Percentiles rank a stretch among this genome's conserved stretches.
Conservation (phyloP, 1,140 invertebrate species). For the Calliphora vicina region DNA sequence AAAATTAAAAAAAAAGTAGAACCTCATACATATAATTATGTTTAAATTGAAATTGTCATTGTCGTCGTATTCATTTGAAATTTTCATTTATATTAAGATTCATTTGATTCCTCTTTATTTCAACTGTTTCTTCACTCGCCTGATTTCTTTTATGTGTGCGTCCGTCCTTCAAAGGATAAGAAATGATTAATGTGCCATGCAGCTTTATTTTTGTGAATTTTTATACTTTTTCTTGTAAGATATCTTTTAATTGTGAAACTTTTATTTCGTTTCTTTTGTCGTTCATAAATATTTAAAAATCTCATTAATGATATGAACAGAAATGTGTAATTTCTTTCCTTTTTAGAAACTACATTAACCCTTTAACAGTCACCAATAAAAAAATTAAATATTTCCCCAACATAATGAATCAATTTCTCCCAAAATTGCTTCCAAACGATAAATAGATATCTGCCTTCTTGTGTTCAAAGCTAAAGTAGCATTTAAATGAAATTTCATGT, state of each 20-base stretch:
- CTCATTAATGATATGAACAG: conserved; percentile 5
- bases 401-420: background rate
- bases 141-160: background rate
- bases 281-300: conserved; percentile 36
- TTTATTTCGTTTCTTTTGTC: conserved; percentile 20
- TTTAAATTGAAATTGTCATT: conserved; percentile 26
- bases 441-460: background rate
- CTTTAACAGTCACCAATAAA: no score
- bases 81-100: conserved; percentile 28
- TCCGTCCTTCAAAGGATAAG: conserved; percentile 20
- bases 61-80: conserved; percentile 5
- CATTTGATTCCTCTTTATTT: background rate
- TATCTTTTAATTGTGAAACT: conserved; percentile 32
- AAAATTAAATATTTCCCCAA: no score
- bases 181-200: conserved; percentile 26
- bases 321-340: conserved; percentile 7
- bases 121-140: conserved; percentile 4
- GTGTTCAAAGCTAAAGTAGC: background rate
- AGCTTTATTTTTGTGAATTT: background rate
- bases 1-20: background rate
- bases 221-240: background rate
- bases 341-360: background rate
- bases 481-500: conserved; percentile 1
- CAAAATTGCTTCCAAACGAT: no score
- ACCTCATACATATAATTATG: background rate